These are phyloP conservation scores for Drepana falcataria DNA, from an alignment of 2,888 invertebrate species.

Conservation along the genomic window DNA sequence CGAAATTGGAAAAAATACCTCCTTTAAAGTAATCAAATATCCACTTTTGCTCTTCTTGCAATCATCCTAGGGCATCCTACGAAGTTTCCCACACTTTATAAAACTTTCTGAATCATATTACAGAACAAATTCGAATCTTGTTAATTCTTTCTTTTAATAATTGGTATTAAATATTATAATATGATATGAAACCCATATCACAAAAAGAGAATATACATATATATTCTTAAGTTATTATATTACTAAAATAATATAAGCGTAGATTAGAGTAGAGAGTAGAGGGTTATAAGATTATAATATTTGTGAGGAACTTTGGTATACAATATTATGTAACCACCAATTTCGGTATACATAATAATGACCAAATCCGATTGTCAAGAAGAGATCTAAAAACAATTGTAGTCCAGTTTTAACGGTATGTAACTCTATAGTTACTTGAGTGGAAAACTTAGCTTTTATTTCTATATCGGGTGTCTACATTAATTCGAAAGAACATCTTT, in stretches of 20 bases:
- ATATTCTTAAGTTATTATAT: too few relatives aligned
- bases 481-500: conserved; percentile 75
- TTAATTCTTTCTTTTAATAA: neutral
- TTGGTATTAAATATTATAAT: too few relatives aligned
- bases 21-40: neutral
- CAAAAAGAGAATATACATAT: too few relatives aligned
- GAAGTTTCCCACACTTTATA: neutral
- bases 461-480: conserved; percentile 69
- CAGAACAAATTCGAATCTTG: neutral
- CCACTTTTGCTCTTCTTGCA: neutral
- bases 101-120: neutral
- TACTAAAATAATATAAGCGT: too few relatives aligned
- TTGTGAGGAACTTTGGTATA: too few relatives aligned
- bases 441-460: conserved; percentile 57
- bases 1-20: neutral
- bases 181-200: too few relatives aligned
- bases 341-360: too few relatives aligned
- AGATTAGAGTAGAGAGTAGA: too few relatives aligned
- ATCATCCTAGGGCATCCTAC: neutral
- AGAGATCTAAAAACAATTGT: conserved; percentile 3
- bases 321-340: too few relatives aligned
- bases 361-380: too few relatives aligned
- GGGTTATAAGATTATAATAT: too few relatives aligned
- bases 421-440: conserved; percentile 20
- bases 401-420: conserved; percentile 13